Evolutionary conservation across 2,888 invertebrate genomes (phyloP), one percentile per base, ranked within the genome.

Genomic region (Mesochorus sp.): DNA sequence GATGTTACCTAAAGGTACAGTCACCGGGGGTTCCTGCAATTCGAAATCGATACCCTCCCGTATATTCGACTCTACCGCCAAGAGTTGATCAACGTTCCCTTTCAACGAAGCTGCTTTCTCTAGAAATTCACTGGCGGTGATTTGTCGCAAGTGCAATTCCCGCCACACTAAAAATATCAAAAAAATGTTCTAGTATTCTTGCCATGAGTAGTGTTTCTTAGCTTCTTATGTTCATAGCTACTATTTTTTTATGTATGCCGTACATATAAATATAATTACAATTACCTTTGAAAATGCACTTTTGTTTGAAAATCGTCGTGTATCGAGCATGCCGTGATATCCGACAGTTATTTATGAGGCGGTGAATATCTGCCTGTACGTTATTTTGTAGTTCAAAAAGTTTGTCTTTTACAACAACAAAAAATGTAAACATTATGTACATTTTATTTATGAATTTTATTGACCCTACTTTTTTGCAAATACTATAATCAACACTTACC

Each of bases 91-190:
- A 2, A 73, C 66, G 10, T 66, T 47, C 0, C 73, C 73, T 17
- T 73, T 57, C 3, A 73, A 12, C 1, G 64, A 28, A 6, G 76
- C 70, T 2, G 76, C 76, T 24, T 71, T 76, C 0, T 55, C 57
- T 1, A 76, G 10, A 8, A 76, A 76, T 14, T 71, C 76, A 0
- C 17, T 8, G 4, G 62, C 17, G 0, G 61, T 64, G 0, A 76
- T 76, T 62, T 47, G 17, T 0, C 31, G 39, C 19, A 39, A 47
- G 14, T 71, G 57, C 5, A 76, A 31, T 31, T 76, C 71, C n/a
- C 71, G 49, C 70, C 71, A 71, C 17, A 71, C 71, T 76, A 26
- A 47, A 12, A 5, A 28, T 4, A 28, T 4, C 5, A 28, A 28
- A 28, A 19, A 55, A 55, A 55, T 55, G 10, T 55, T 17, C 12